Evolutionary conservation across 2,888 invertebrate species (phyloP).

Genomic region (Philopedon plagiatum): DNA sequence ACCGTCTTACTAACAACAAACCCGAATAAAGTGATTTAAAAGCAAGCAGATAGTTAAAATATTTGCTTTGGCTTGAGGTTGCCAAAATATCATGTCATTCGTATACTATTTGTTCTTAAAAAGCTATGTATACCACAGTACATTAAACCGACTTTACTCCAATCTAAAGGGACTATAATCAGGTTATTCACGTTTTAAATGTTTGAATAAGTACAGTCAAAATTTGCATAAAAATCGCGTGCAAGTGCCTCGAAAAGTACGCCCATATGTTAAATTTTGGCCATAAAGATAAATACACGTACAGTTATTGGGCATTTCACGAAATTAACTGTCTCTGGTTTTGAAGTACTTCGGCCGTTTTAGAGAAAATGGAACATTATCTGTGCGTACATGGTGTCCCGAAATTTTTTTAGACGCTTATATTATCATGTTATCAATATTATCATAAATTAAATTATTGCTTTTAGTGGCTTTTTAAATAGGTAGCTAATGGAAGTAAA

Average conservation of each 20-base stretch:
- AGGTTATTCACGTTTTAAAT: not conserved
- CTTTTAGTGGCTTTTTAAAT: no score
- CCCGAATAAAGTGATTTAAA: no score
- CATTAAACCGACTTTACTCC: not conserved
- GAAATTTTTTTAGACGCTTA: not conserved
- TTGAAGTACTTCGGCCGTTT: not conserved
- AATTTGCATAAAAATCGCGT: conserved; percentile 4
- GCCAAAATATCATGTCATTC: no score
- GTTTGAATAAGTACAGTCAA: not conserved
- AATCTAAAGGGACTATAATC: not conserved
- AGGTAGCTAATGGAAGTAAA: no score
- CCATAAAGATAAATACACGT: conserved; percentile 7
- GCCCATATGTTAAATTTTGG: not conserved
- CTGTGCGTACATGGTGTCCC: not conserved
- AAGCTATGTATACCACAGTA: not conserved
- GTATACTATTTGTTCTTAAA: no score
- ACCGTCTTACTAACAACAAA: no score
- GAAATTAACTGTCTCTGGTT: conserved; percentile 13
- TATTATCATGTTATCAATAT: no score
- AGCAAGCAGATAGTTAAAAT: no score
- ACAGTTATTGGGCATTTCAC: conserved; percentile 9
- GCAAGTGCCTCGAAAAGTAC: not conserved
- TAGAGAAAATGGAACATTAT: conserved; percentile 1
- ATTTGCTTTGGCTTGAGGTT: no score
- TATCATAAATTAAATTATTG: no score